phyloP scores from a whole-genome alignment of 1,140 invertebrate genomes.

The Triops longicaudatus region DNA sequence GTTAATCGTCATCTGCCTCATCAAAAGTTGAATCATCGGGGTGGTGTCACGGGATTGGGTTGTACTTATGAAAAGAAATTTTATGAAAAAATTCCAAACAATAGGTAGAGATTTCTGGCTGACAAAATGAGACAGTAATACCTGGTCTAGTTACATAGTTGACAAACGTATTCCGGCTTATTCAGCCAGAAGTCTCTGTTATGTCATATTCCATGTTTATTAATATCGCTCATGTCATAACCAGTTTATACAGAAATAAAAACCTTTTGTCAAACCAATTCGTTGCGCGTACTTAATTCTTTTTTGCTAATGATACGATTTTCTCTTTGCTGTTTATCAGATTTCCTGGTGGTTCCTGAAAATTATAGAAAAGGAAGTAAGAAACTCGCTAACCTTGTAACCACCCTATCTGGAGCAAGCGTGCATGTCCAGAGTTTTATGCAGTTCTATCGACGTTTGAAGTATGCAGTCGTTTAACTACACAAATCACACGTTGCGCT shows the following conservation, averaged over 20 bases:
- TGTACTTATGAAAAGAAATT: not conserved
- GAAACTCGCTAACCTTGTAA: no score
- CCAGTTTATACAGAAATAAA: conserved; percentile 1
- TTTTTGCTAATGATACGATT: no score
- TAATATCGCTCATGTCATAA: conserved; percentile 4
- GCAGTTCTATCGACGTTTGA: not conserved
- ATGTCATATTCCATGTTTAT: not conserved
- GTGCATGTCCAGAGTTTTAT: not conserved
- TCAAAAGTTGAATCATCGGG: not conserved
- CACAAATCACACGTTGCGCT: not conserved
- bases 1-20: conserved; percentile 7
- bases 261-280: not conserved
- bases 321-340: no score
- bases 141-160: not conserved
- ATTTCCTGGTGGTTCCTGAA: no score
- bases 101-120: not conserved
- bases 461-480: not conserved
- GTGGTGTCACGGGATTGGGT: not conserved
- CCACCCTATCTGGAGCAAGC: no score
- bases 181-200: not conserved
- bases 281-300: no score
- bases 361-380: no score
- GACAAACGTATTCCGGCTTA: not conserved
- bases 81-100: not conserved
- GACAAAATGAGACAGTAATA: not conserved